Evolutionary conservation across 2,797 vertebrate species (phyloP).

Genomic region (Acipenser ruthenus): DNA sequence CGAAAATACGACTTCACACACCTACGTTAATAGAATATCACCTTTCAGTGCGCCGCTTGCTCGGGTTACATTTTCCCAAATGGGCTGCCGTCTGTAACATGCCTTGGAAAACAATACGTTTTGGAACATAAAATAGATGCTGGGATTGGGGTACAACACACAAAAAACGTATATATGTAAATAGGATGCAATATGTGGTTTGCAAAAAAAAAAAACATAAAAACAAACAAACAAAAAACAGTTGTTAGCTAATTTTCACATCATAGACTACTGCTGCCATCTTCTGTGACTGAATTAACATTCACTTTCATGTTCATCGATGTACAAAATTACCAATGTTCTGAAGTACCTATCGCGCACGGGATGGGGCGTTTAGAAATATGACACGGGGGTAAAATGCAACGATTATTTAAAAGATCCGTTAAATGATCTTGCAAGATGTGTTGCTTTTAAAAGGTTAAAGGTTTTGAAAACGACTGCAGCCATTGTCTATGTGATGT

Average conservation of each 20-base stretch:
- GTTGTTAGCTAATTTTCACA: not conserved
- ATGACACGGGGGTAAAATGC: constrained; percentile 3
- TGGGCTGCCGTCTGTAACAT: not conserved
- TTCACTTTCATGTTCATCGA: constrained; percentile 7
- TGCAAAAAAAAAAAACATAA: constrained; percentile 6
- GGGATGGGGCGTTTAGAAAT: constrained; percentile 2
- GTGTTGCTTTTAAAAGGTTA: too few species aligned
- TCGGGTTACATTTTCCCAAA: not conserved
- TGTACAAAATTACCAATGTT: constrained; percentile 10
- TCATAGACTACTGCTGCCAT: constrained; percentile 12
- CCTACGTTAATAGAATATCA: constrained; percentile 14
- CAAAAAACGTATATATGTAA: too few species aligned
- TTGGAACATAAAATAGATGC: too few species aligned
- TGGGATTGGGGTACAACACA: too few species aligned
- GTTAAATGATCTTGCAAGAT: too few species aligned
- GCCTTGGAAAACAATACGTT: too few species aligned
- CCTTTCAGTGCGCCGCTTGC: constrained; percentile 6
- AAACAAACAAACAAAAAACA: not conserved
- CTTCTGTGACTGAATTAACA: constrained; percentile 9
- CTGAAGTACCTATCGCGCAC: constrained; percentile 2
- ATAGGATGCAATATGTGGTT: not conserved
- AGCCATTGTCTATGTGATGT: too few species aligned
- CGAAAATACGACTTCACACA: constrained; percentile 8
- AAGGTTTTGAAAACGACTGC: too few species aligned
- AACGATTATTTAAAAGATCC: constrained; percentile 2